Evolutionary conservation across 1,140 invertebrate species (phyloP), one percentile per base, ranked within the genome.

Genomic region (Dendrolimus punctatus): DNA sequence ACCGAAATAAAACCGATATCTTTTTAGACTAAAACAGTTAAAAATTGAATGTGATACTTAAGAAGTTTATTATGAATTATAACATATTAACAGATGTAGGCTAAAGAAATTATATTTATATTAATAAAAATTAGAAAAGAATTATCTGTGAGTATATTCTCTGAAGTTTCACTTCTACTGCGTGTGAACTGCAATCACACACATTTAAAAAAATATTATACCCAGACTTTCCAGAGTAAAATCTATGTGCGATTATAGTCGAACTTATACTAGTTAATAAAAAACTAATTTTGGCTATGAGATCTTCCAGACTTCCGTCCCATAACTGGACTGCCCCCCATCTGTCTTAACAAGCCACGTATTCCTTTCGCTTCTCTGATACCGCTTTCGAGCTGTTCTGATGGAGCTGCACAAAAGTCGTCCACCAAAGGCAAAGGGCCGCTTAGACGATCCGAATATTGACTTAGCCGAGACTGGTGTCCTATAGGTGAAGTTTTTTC

Each of bases 351-450:
- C 0, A 96, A 79, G 70, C 89, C 92, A 62, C 93, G 91, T 1
- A 96, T 80, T 0, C 93, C 93, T 68, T 92, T 92, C 0, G 92
- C 90, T 74, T 91, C 91, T 51, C 85, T 63, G 2, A 82, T 64
- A 0, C 85, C 79, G 46, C 81, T 89, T 48, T 92, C 91, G 23
- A 87, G 73, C 55, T 84, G 90, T 89, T 92, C 95, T 76, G 95
- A 92, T 39, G 95, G 95, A 66, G 97, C 95, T 37, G 95, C 94
- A 74, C 95, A 96, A 87, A 98, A 98, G 77, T 98, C 96, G 85
- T 98, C 96, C 71, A 97, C 93, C 8, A 97, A 85, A 48, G 95
- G 95, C 8, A 90, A 70, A 4, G 95, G 91, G 5, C 93, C 89
- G 54, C 84, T 88, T 0, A 90, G 74, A 36, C 84, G 80, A 78